Evolutionary conservation across 2,113 vertebrate species (phyloP).

Genomic region (Meleagris gallopavo): DNA sequence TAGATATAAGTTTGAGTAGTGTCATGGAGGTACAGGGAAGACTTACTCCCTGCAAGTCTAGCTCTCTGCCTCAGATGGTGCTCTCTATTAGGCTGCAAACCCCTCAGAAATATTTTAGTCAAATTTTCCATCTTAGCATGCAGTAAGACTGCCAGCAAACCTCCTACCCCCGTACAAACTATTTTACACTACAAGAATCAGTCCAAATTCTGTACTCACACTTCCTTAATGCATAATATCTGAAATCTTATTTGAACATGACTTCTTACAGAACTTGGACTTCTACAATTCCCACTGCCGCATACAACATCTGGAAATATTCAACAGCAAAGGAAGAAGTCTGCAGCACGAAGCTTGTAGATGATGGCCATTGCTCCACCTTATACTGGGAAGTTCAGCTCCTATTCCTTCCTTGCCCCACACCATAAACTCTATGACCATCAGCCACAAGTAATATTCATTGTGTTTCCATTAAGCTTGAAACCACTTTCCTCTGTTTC

Average conservation of each 20-base stretch:
- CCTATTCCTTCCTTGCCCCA: neutral
- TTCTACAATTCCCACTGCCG: neutral
- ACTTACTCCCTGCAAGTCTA: neutral
- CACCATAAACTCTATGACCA: neutral
- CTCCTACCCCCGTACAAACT: neutral
- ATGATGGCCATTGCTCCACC: neutral
- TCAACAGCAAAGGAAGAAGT: neutral
- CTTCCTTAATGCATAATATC: slow-evolving; percentile 30
- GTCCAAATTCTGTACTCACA: slow-evolving; percentile 20
- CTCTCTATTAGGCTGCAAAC: slow-evolving; percentile 20
- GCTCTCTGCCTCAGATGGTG: neutral
- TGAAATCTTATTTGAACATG: neutral
- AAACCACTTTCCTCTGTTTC: neutral
- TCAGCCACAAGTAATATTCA: neutral
- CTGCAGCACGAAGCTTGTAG: neutral
- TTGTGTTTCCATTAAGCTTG: neutral
- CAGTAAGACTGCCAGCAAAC: slow-evolving; percentile 55
- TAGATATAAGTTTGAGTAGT: neutral
- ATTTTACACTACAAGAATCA: slow-evolving; percentile 38
- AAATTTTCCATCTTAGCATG: slow-evolving; percentile 60
- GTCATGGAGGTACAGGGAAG: neutral
- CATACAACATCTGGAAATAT: slow-evolving; percentile 34
- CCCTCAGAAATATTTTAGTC: slow-evolving; percentile 51
- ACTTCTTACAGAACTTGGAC: slow-evolving; percentile 1
- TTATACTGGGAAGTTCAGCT: neutral